phyloP scores from a whole-genome alignment of 1,140 invertebrate species.

The Bradynema listronoti region DNA sequence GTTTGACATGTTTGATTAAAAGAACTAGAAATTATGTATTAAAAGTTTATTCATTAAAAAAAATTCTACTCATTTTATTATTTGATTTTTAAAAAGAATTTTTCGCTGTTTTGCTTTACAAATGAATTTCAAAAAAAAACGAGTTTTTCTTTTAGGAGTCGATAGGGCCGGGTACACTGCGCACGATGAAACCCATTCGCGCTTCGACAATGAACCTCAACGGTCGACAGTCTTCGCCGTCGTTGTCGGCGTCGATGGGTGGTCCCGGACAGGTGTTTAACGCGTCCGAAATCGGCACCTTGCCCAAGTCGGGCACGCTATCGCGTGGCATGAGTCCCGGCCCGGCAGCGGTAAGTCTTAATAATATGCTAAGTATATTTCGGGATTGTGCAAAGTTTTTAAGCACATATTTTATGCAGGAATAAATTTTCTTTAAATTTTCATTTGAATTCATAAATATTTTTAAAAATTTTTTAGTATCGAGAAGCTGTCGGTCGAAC shows the following conservation, averaged over 20 bases:
- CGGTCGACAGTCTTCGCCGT: constrained; percentile 32
- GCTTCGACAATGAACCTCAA: constrained; percentile 51
- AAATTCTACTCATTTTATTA: background rate
- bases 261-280: constrained; percentile 51
- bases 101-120: too few relatives aligned
- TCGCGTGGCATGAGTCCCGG: constrained; percentile 46
- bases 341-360: constrained; percentile 32
- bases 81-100: constrained; percentile 1
- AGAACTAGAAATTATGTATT: too few relatives aligned
- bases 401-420: background rate
- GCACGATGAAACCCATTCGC: constrained; percentile 50
- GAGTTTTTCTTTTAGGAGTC: constrained; percentile 41
- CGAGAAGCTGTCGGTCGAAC: constrained; percentile 48
- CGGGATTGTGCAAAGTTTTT: background rate
- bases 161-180: constrained; percentile 54
- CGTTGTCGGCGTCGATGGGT: constrained; percentile 39
- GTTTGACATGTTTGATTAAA: too few relatives aligned
- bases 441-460: background rate
- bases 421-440: background rate
- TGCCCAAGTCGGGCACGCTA: constrained; percentile 41
- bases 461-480: constrained; percentile 44
- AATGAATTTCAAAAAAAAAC: too few relatives aligned
- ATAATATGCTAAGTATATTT: background rate
- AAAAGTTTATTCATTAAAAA: constrained; percentile 3
- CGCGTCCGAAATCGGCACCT: constrained; percentile 52